phyloP scores from a whole-genome alignment of 2,797 vertebrate species.

The Protosalanx chinensis region DNA sequence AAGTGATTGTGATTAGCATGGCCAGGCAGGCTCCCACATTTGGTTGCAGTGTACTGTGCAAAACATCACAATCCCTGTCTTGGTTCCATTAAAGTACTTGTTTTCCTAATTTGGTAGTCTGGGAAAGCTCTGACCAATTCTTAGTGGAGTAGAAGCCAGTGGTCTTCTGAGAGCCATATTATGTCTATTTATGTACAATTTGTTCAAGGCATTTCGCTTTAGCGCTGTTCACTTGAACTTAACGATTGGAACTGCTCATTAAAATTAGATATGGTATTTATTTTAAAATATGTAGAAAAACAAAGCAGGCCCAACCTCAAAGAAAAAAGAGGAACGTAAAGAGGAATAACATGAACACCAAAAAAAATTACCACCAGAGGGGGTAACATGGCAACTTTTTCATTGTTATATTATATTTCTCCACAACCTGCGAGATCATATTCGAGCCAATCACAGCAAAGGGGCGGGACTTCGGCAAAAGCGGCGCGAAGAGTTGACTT shows the following conservation, averaged over 20 bases:
- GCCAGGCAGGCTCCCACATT: not conserved
- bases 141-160: not conserved
- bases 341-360: no score
- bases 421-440: not conserved
- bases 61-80: not conserved
- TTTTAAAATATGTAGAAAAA: no score
- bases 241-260: not conserved
- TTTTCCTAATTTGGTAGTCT: conserved; percentile 4
- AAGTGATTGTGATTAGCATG: not conserved
- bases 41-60: not conserved
- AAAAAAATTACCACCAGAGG: no score
- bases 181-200: not conserved
- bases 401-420: not conserved
- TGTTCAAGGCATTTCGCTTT: not conserved
- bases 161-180: not conserved
- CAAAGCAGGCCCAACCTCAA: no score
- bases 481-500: conserved; percentile 71
- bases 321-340: no score
- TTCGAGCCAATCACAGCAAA: conserved; percentile 44
- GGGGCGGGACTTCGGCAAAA: conserved; percentile 35
- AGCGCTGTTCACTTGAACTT: not conserved
- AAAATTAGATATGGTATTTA: not conserved
- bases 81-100: not conserved
- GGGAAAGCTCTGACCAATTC: not conserved
- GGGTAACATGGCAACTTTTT: no score